Percentiles rank a stretch among this genome's conserved stretches.
These are phyloP conservation scores for Solenopsis fugax DNA, from an alignment of 1,140 invertebrate species.

Conservation along the genomic window DNA sequence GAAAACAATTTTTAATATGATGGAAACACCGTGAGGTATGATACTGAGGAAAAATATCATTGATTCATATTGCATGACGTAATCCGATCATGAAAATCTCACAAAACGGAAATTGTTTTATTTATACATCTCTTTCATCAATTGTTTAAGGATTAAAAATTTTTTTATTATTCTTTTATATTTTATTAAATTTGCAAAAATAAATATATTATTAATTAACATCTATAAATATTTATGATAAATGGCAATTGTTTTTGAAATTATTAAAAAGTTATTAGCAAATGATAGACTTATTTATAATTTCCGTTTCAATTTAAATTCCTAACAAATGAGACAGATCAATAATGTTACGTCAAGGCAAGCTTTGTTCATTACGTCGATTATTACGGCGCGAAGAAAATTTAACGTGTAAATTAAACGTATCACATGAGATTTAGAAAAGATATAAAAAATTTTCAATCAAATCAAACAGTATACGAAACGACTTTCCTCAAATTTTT, in stretches of 20 bases:
- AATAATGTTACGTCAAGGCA: background rate
- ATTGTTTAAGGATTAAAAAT: background rate
- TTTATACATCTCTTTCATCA: background rate
- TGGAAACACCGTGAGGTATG: background rate
- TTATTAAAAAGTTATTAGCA: background rate
- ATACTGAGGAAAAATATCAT: background rate
- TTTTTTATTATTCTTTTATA: background rate
- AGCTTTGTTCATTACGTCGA: background rate
- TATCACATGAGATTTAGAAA: background rate
- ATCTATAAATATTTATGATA: background rate
- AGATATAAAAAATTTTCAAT: background rate
- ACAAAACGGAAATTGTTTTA: conserved; percentile 7
- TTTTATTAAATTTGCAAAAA: background rate
- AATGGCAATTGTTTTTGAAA: background rate
- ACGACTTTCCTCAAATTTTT: too few relatives aligned
- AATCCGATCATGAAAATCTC: conserved; percentile 9
- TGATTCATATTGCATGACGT: background rate
- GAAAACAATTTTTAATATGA: conserved; percentile 3
- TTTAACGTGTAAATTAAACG: background rate
- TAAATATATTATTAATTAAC: background rate
- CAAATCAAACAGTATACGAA: background rate
- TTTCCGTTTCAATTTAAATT: background rate
- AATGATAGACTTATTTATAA: background rate
- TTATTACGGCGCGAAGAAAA: background rate
- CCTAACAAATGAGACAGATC: background rate